Percentiles rank a stretch among this genome's conserved stretches.
Conservation (phyloP, 2,113 vertebrate species). For the Misgurnus mizolepis region DNA sequence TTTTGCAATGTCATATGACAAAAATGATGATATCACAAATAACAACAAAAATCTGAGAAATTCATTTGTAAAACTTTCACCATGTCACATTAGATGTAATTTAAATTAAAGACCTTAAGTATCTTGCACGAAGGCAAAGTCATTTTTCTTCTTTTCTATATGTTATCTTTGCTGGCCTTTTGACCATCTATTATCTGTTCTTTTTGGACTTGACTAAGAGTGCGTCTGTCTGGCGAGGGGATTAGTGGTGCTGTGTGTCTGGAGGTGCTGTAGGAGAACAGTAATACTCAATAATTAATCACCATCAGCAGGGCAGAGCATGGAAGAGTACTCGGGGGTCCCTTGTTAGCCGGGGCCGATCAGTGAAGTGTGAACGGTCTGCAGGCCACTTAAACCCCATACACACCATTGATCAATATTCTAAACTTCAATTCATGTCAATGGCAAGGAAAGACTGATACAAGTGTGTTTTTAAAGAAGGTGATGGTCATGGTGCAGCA, state of each 20-base stretch:
- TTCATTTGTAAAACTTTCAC: background rate
- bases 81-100: slow-evolving; percentile 16
- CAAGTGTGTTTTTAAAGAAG: slow-evolving; percentile 13
- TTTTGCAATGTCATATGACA: no score
- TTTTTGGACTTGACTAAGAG: slow-evolving; percentile 12
- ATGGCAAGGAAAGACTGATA: background rate
- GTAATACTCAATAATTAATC: slow-evolving; percentile 54
- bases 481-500: background rate
- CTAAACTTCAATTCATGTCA: slow-evolving; percentile 1
- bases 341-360: slow-evolving; percentile 49
- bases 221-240: slow-evolving; percentile 19
- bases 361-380: slow-evolving; percentile 49
- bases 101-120: slow-evolving; percentile 13
- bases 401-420: slow-evolving; percentile 23
- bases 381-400: slow-evolving; percentile 6
- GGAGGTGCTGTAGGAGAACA: slow-evolving; percentile 32
- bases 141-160: slow-evolving; percentile 14
- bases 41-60: no score
- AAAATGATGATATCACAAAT: no score
- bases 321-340: slow-evolving; percentile 46
- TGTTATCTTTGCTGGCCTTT: slow-evolving; percentile 22
- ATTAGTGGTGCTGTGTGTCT: slow-evolving; percentile 31
- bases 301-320: slow-evolving; percentile 42
- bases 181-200: slow-evolving; percentile 22
- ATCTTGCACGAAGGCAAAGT: background rate